Conservation (phyloP, 2,888 invertebrate genomes). For the Drosophila austrosaltans region DNA sequence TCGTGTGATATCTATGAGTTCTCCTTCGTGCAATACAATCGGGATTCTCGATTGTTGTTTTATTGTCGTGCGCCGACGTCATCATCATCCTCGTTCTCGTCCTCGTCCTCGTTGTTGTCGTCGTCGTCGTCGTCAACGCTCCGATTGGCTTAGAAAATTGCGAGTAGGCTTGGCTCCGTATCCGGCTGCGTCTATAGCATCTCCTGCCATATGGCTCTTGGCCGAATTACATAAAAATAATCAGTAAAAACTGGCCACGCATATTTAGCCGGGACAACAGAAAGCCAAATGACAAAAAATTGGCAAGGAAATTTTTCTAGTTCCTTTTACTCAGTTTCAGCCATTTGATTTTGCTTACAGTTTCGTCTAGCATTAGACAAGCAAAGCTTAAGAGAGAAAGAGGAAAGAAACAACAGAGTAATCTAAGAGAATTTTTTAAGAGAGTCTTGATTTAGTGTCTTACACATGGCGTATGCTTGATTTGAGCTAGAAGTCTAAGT, state of each 20-base stretch:
- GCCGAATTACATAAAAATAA: constrained; percentile 38
- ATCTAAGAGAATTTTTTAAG: constrained; percentile 46
- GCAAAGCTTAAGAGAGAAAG: not conserved
- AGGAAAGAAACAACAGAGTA: not conserved
- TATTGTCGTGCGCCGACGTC: constrained; percentile 72
- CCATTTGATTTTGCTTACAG: constrained; percentile 5
- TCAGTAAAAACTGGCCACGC: constrained; percentile 28
- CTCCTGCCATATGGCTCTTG: constrained; percentile 15
- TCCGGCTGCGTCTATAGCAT: not conserved
- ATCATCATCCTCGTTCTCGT: constrained; percentile 48
- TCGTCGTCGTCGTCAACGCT: constrained; percentile 57
- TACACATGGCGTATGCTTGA: constrained; percentile 59
- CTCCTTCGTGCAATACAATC: constrained; percentile 38
- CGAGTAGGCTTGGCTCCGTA: constrained; percentile 81
- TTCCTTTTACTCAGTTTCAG: not conserved
- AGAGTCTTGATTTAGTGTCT: constrained; percentile 44
- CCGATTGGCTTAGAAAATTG: constrained; percentile 83
- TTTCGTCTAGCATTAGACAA: not conserved
- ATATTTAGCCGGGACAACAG: constrained; percentile 12
- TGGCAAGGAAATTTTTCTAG: not conserved
- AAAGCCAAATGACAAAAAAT: not conserved
- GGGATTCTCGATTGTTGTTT: constrained; percentile 66
- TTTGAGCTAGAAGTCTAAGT: not conserved
- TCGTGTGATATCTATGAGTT: constrained; percentile 46
- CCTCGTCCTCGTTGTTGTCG: constrained; percentile 32